Base-by-base conservation (phyloP, 2,888 invertebrate species). In the Atrina japonica region DNA sequence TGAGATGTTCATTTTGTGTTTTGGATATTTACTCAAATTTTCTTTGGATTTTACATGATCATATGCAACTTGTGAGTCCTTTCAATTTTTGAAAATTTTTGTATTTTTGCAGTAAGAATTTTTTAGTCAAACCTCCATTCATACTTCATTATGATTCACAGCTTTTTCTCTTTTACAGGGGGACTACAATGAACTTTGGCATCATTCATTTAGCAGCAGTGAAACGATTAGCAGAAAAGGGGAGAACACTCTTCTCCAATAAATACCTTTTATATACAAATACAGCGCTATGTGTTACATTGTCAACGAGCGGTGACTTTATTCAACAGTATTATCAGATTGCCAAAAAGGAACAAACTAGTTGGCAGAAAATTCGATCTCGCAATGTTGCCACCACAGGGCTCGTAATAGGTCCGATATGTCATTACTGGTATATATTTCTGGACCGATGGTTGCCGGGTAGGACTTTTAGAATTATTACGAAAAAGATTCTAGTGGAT, bases 401-500 rank as follows among this genome's bases (percentile, higher is more conserved):
- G 1, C 91, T 94, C 55, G 93, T 94, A 3, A 93, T 96, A 5
- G 97, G 97, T 27, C 89, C 95, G 9, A 91, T 96, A 30, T 95
- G 95, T 85, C 97, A 97, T 88, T 94, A 94, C 88, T 97, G 97
- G 96, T 97, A 97, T 88, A 93, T 93, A 68, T 92, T 93, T 75
- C 91, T 97, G 68, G 97, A 97, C 87, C 92, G 91, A 82, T 91
- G 92, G 76, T 90, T 96, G 43, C 94, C 95, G 1, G 96, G 96
- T 1, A 93, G 94, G 81, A 92, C 93, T 0, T 84, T 95, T 0
- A 60, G 75, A 23, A 73, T 81, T 21, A 73, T 90, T 5, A 77
- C 94, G 6, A 95, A 95, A 88, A 97, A 97, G 92, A 93, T 97
- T 49, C 59, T 95, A 1, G 87, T 95, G 29, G 97, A 97, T 90